phyloP scores from a whole-genome alignment of 2,113 vertebrate genomes.

The Sinocyclocheilus anshuiensis region DNA sequence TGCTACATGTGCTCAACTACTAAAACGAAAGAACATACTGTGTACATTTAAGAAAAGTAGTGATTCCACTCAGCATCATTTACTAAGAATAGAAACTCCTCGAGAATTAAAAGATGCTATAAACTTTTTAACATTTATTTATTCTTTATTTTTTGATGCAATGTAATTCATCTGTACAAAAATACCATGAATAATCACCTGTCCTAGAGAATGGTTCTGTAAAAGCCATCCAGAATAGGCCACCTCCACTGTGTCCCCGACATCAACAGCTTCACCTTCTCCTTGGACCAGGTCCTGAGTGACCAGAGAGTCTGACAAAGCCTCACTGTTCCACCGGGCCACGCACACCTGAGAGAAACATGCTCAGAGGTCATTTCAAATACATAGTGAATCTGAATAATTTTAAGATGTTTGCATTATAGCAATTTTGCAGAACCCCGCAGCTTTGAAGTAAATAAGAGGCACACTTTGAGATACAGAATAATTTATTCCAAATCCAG shows the following conservation, averaged over 20 bases:
- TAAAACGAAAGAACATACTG: background rate
- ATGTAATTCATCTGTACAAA: background rate
- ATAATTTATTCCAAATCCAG: background rate
- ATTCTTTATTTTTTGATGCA: background rate
- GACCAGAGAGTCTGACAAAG: conserved; percentile 71
- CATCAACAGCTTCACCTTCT: conserved; percentile 78
- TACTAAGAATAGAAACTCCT: background rate
- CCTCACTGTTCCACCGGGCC: conserved; percentile 79
- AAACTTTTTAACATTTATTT: background rate
- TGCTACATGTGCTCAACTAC: background rate
- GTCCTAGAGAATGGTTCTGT: conserved; percentile 75
- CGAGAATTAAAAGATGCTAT: background rate
- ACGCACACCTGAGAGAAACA: conserved; percentile 77
- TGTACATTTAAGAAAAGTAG: background rate
- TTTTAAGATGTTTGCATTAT: background rate
- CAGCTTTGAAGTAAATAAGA: background rate
- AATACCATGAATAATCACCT: conserved; percentile 67
- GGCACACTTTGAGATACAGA: background rate
- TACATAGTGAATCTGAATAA: too few relatives aligned
- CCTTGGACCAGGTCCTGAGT: conserved; percentile 79
- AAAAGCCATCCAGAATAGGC: conserved; percentile 82
- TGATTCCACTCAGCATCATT: background rate
- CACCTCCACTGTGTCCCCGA: conserved; percentile 81
- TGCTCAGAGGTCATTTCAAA: background rate
- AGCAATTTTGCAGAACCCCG: background rate